Evolutionary conservation across 64 coral and sea anemone genomes (phyloP), one percentile per base, ranked within the genome.

Genomic region (Montipora capricornis): DNA sequence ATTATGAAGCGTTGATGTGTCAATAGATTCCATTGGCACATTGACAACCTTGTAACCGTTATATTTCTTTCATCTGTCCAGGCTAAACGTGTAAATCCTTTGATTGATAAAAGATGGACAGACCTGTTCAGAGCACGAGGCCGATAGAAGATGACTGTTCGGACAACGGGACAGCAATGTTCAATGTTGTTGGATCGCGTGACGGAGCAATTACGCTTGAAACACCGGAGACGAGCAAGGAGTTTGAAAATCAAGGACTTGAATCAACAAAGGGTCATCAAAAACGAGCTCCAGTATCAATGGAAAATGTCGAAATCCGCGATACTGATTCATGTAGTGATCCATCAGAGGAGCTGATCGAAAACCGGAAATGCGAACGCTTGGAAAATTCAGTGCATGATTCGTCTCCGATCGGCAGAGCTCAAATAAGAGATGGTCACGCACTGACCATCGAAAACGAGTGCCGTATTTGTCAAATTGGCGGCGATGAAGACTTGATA

Each of bases 401-500:
- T 24, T 71, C 47, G 3, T 20, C 82, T 7, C 0, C 17, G 66
- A 46, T 16, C 6, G 64, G 17, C 19, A 5, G 5, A 14, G 60
- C 9, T 3, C 5, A 20, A 6, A 4, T 11, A 86, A 86, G 20
- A 14, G 66, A 7, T 59, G 45, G 82, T 10, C 26, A 19, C 47
- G 9, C 46, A 6, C 4, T 19, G 13, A 70, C n/a, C 46, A 66
- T 4, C 29, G 45, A 49, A 26, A 15, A 86, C 5, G 98, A 99
- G 83, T 99, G 98, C 49, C 89, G 98, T 8, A 99, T 99, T 79
- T 99, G 98, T 58, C 87, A 89, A 24, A 79, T 75, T 37, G n/a
- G 14, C 3, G 98, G 85, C 50, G 95, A 96, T 8, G 95, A 99
- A 44, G 79, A 67, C 5, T 37, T 99, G 5, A 68, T 99, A 5